Percentiles rank a stretch among this genome's conserved stretches.
These are phyloP conservation scores for Melanotaenia nigrans DNA, from an alignment of 2,797 vertebrate species.

Conservation along the genomic window DNA sequence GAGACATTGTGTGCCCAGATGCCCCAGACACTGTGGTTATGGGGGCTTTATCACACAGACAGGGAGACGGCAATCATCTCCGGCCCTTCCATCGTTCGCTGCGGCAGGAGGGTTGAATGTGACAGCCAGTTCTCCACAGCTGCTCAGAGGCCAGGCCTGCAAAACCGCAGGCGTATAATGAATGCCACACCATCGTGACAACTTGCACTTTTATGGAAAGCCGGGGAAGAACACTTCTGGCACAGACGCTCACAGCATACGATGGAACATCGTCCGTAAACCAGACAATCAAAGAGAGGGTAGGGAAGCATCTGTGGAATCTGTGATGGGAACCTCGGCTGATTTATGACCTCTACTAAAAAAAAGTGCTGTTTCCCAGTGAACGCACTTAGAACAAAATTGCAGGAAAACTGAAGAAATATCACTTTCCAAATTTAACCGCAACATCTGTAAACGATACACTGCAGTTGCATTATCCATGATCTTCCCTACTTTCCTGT, in stretches of 20 bases:
- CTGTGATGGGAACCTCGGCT: conserved; percentile 45
- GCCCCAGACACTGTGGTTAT: conserved; percentile 59
- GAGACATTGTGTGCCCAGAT: conserved; percentile 58
- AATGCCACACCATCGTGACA: conserved; percentile 75
- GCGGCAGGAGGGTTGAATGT: conserved; percentile 42
- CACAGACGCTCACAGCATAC: conserved; percentile 36
- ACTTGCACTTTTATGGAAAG: conserved; percentile 78
- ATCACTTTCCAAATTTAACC: conserved; percentile 57
- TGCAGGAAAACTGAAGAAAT: conserved; percentile 42
- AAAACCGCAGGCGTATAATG: conserved; percentile 69
- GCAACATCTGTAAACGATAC: conserved; percentile 59
- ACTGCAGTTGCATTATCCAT: conserved; percentile 31
- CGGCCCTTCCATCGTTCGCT: conserved; percentile 55
- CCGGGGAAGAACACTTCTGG: conserved; percentile 64
- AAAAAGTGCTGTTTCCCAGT: conserved; percentile 41
- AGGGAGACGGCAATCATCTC: conserved; percentile 47
- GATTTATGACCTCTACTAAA: conserved; percentile 63
- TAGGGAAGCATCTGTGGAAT: conserved; percentile 63
- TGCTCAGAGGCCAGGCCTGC: conserved; percentile 49
- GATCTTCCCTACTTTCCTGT: conserved; percentile 32
- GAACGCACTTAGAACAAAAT: conserved; percentile 36
- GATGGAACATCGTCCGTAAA: conserved; percentile 72
- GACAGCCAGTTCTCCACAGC: conserved; percentile 63
- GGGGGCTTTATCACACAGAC: conserved; percentile 62
- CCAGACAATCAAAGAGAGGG: conserved; percentile 70